Evolutionary conservation across 1,140 invertebrate genomes (phyloP), one percentile per base, ranked within the genome.

Genomic region (Plodia interpunctella): DNA sequence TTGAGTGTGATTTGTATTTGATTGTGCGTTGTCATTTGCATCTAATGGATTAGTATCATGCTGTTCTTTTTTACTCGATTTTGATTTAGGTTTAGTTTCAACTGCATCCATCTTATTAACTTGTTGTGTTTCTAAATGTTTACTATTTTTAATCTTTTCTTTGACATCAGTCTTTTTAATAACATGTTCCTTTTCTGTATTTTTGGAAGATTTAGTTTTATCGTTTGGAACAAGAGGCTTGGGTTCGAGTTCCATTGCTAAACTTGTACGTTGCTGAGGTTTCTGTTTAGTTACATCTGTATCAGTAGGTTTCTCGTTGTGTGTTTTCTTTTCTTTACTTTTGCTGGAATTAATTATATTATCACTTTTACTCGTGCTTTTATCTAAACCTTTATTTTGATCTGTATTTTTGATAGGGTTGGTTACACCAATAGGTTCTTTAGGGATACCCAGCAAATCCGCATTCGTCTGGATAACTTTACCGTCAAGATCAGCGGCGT

Each of bases 401-500:
- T 20, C 18, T 11, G 0, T 21, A 25, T 44, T 44, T 15, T 3
- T 5, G 15, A 10, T 6, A 44, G 15, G 13, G n/a, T 44, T 44
- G n/a, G 38, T 6, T 2, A 15, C 13, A 10, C 32, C 32, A 9
- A 11, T 9, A 35, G 30, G 30, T 32, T 32, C 30, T 10, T 32
- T 11, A 44, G n/a, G 2, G 6, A 44, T 44, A 17, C 2, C n/a
- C 15, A 10, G 9, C 3, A n/a, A 6, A 44, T n/a, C 13, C 4
- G 15, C 0, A 2, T 44, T 44, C 5, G 5, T 44, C 38, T 44
- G 38, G 2, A 2, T 5, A 44, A 44, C 38, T 44, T 44, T 44
- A 5, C 10, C 38, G 10, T n/a, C 38, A 44, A 18, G 6, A 61
- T 82, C 76, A 28, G 80, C 64, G 18, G 76, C 81, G 62, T 83